phyloP scores from a whole-genome alignment of 1,140 invertebrate genomes.

The honey bee (Apis mellifera) region DNA sequence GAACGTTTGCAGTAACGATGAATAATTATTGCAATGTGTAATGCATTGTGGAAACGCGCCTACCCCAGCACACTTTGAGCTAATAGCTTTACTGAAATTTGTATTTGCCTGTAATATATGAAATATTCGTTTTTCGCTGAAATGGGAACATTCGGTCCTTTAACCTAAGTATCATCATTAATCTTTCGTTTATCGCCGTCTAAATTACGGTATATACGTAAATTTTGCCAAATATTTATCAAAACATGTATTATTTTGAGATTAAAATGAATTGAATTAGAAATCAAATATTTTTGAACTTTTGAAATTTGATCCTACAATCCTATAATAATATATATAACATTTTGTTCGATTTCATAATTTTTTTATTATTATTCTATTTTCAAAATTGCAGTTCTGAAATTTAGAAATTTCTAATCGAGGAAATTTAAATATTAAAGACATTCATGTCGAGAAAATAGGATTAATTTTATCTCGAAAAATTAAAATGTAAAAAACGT shows the following conservation, averaged over 20 bases:
- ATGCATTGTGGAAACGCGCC: conserved; percentile 47
- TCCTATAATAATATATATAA: too few relatives aligned
- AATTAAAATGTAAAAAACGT: background rate
- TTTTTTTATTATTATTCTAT: too few relatives aligned
- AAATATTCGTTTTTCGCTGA: conserved; percentile 15
- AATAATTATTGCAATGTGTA: conserved; percentile 46
- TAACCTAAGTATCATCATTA: background rate
- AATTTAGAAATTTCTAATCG: too few relatives aligned
- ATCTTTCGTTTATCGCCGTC: background rate
- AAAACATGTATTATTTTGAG: too few relatives aligned
- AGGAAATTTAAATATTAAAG: too few relatives aligned
- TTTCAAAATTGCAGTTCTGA: too few relatives aligned
- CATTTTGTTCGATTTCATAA: too few relatives aligned
- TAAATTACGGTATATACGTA: background rate
- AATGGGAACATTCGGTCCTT: background rate
- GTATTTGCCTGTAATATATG: conserved; percentile 32
- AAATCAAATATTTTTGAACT: too few relatives aligned
- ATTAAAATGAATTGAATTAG: too few relatives aligned
- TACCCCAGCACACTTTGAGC: conserved; percentile 32
- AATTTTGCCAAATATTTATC: background rate
- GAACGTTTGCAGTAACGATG: conserved; percentile 46
- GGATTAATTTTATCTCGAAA: background rate
- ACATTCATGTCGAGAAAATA: too few relatives aligned
- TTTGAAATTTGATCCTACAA: too few relatives aligned
- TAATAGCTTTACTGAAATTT: conserved; percentile 56